Base-by-base conservation (phyloP, 1,140 invertebrate species). In the Liolophura sinensis region DNA sequence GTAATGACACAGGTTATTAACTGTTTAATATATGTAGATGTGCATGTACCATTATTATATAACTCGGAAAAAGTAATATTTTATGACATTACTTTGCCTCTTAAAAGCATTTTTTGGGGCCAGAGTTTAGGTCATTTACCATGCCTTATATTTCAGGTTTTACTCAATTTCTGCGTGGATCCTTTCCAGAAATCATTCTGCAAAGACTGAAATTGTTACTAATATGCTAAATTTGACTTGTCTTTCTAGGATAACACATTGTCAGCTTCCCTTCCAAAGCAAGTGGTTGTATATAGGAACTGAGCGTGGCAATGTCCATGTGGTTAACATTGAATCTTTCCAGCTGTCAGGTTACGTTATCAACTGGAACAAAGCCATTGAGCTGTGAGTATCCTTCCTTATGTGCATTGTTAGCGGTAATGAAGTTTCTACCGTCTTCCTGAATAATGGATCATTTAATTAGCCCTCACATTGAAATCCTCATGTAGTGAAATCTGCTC, bases 351-450 rank as follows among this genome's bases (percentile, higher is more conserved):
- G 96, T 71, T 99, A 99, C 88, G 90, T 98, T 84, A 97, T 99
- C 87, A 98, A 99, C 88, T 99, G 97, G 97, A 99, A 99, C 88
- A 99, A 99, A 89, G 95, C 96, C 75, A 99, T 99, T 84, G 97
- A 99, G 92, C 88, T 98, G 96, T 99, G 88, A 96, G 95, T 94
- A 71, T 46, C 20, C 40, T 56, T 67, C 16, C 16, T 16, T n/a
- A 58, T 40, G 31, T 9, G 3, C 31, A 40, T 40, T 40, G 31
- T 40, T 18, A 18, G 47, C 22, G 27, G 4, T n/a, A 20, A 16
- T 47, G 16, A 18, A 47, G 20, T 18, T n/a, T 70, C 25, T 61
- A 70, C 22, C 47, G 7, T 18, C 62, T 52, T 31, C 50, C 46
- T 69, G 16, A 62, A 62, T 27, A 27, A 60, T 40, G 31, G 31